Evolutionary conservation across 2,113 vertebrate species (phyloP).

Genomic region (Nibea coibor): DNA sequence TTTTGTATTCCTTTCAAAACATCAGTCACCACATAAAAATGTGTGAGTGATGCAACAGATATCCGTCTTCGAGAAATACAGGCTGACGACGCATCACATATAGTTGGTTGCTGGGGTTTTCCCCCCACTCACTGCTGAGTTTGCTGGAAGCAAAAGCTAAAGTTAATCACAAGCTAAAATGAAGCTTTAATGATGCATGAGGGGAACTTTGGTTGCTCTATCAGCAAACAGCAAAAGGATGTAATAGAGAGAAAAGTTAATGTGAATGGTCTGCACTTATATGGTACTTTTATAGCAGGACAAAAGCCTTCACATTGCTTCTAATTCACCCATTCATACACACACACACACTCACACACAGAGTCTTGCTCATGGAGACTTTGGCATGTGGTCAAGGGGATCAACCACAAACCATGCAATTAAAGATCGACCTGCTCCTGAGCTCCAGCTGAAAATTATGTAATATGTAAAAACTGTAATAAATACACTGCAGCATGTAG

Average conservation of each 20-base stretch:
- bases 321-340: background rate
- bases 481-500: background rate
- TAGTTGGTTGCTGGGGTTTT: slow-evolving; percentile 30
- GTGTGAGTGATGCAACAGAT: slow-evolving; percentile 71
- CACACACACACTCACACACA: background rate
- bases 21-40: slow-evolving; percentile 63
- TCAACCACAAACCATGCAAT: slow-evolving; percentile 6
- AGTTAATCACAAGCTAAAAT: slow-evolving; percentile 56
- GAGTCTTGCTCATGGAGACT: background rate
- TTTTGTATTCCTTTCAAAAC: slow-evolving; percentile 48
- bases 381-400: background rate
- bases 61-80: slow-evolving; percentile 57
- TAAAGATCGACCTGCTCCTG: background rate
- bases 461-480: background rate
- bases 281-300: slow-evolving; percentile 10
- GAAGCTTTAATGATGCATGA: slow-evolving; percentile 51
- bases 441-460: background rate
- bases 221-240: slow-evolving; percentile 51
- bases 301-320: background rate
- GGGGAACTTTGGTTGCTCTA: slow-evolving; percentile 59
- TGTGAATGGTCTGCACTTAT: slow-evolving; percentile 5
- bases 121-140: slow-evolving; percentile 36
- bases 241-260: slow-evolving; percentile 10
- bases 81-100: slow-evolving; percentile 49
- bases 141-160: slow-evolving; percentile 35